phyloP scores from a whole-genome alignment of 1,140 invertebrate genomes.

The Augochlora pura region DNA sequence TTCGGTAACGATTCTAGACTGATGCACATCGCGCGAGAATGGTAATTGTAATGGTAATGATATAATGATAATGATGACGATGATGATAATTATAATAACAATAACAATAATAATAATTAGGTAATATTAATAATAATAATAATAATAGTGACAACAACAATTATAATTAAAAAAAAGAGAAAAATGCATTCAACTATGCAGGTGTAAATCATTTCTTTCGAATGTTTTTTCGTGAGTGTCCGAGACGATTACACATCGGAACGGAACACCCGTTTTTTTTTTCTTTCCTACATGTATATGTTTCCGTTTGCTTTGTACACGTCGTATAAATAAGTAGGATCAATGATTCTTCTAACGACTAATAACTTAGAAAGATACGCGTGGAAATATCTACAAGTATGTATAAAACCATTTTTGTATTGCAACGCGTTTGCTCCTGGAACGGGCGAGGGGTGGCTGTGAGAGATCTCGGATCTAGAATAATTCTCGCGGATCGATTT shows the following conservation, averaged over 20 bases:
- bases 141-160: constrained; percentile 32
- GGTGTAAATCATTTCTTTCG: constrained; percentile 36
- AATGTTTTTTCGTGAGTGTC: constrained; percentile 7
- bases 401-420: constrained; percentile 72
- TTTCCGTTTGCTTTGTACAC: constrained; percentile 36
- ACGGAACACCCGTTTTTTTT: constrained; percentile 14
- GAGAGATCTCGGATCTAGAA: constrained; percentile 19
- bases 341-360: constrained; percentile 59
- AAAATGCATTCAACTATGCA: constrained; percentile 65
- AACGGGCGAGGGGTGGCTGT: not conserved
- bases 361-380: constrained; percentile 70
- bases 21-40: not conserved
- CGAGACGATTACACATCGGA: constrained; percentile 13
- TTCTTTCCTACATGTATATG: constrained; percentile 16
- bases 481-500: constrained; percentile 1
- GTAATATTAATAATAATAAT: constrained; percentile 50
- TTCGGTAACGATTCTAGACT: not conserved
- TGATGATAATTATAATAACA: constrained; percentile 23
- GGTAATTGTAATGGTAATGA: not conserved
- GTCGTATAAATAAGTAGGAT: constrained; percentile 70
- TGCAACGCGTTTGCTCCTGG: constrained; percentile 42
- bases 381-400: constrained; percentile 75
- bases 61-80: constrained; percentile 1
- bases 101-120: constrained; percentile 31
- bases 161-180: constrained; percentile 54